These are phyloP conservation scores for Hyles lineata DNA, from an alignment of 2,888 invertebrate genomes.

Conservation along the genomic window DNA sequence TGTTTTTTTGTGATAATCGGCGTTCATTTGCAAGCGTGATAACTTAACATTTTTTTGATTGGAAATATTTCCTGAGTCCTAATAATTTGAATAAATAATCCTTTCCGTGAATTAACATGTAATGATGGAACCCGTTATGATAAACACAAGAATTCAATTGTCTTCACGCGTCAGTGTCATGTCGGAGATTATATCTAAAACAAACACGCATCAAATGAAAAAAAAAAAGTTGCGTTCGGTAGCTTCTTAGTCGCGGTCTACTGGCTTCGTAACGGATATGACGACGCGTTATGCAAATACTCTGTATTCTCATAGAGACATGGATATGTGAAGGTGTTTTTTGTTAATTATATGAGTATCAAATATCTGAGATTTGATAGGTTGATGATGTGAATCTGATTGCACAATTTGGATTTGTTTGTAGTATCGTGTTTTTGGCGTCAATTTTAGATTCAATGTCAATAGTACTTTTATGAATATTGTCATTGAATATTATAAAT, in stretches of 20 bases:
- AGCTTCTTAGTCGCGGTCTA: constrained; percentile 55
- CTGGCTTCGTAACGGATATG: constrained; percentile 59
- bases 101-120: constrained; percentile 6
- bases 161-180: constrained; percentile 20
- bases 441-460: neutral
- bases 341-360: neutral
- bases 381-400: neutral
- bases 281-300: constrained; percentile 42
- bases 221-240: constrained; percentile 15
- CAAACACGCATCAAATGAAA: constrained; percentile 20
- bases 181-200: constrained; percentile 25
- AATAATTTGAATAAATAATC: constrained; percentile 1
- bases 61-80: neutral
- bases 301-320: neutral
- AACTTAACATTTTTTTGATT: too few species aligned
- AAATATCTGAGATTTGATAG: neutral
- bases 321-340: neutral
- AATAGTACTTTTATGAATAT: too few species aligned
- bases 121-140: neutral
- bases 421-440: neutral
- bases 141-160: constrained; percentile 29
- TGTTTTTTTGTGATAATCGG: too few species aligned
- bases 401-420: neutral
- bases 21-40: too few species aligned
- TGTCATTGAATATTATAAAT: too few species aligned